Evolutionary conservation across 2,113 vertebrate species (phyloP), one percentile per base, ranked within the genome.

Genomic region (Corythoichthys haematopterus): DNA sequence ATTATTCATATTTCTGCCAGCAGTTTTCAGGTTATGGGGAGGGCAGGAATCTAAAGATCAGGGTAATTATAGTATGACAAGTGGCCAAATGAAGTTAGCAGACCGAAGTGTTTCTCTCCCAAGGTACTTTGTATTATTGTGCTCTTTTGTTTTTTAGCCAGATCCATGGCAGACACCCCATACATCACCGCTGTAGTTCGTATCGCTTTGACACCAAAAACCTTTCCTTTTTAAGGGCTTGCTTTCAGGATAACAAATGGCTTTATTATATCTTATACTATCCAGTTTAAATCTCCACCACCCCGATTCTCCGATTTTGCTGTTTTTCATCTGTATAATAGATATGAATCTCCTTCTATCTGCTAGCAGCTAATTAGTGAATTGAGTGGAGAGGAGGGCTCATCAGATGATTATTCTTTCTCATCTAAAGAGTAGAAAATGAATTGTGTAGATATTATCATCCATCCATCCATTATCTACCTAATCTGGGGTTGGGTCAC

Each of bases 1-100:
- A 85, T 82, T 71, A 80, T 84, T 85, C 64, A 79, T 79, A 15
- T 78, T 58, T 48, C 35, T 52, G 36, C 7, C 2, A 61, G 48
- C 65, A 47, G 61, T 38, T 72, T 57, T 76, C 73, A 53, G 56
- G 59, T 46, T 70, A 48, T 65, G 66, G n/a, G 59, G 20, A 28
- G 64, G 28, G 63, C 20, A 38, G 59, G 38, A 71, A 68, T 75
- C 71, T 68, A 82, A 67, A 77, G 64, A 80, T 77, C 74, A 64
- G 33, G 63, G 75, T 74, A 85, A 80, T 80, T 80, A 73, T 28
- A 74, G 66, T 15, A 61, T 76, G 80, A 86, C 45, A 28, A 79
- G 80, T 83, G 70, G 67, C 69, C 69, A 7, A 58, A 3, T 43
- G 2, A 61, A 61, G 71, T 68, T 28, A 68, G 66, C 69, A 56